Conservation (phyloP, 2,888 invertebrate genomes). For the Philonicus albiceps region DNA sequence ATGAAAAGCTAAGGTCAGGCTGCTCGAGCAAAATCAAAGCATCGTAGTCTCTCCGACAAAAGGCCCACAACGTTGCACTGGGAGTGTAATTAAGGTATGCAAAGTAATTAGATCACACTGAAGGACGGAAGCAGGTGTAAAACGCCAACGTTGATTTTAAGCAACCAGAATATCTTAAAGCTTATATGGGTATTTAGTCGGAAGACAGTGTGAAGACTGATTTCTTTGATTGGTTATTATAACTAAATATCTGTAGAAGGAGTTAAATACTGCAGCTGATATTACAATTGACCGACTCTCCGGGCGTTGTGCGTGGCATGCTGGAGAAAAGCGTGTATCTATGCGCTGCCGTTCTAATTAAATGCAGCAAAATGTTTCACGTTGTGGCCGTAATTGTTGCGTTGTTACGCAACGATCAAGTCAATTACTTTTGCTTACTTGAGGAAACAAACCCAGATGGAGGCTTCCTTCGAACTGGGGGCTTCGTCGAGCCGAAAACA, state of each 20-base stretch:
- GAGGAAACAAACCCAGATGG: background rate
- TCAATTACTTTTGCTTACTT: background rate
- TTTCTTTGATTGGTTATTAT: background rate
- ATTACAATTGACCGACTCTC: background rate
- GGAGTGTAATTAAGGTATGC: background rate
- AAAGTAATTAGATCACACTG: background rate
- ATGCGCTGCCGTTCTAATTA: constrained; percentile 5
- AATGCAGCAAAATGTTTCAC: constrained; percentile 8
- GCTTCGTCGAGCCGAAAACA: background rate
- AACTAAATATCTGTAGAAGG: background rate
- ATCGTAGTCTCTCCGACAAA: background rate
- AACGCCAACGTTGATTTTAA: background rate
- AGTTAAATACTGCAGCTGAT: background rate
- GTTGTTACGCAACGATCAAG: background rate
- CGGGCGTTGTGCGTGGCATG: constrained; percentile 8
- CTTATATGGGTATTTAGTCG: background rate
- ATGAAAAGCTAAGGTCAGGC: background rate
- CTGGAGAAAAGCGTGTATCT: background rate
- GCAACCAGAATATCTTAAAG: background rate
- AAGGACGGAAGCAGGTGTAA: background rate
- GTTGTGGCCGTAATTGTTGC: background rate
- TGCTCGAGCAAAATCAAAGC: background rate
- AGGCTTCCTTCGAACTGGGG: constrained; percentile 1
- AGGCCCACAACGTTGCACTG: background rate
- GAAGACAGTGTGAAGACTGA: background rate